phyloP scores from a whole-genome alignment of 1,140 invertebrate species.

The Armadillidium nasatum region DNA sequence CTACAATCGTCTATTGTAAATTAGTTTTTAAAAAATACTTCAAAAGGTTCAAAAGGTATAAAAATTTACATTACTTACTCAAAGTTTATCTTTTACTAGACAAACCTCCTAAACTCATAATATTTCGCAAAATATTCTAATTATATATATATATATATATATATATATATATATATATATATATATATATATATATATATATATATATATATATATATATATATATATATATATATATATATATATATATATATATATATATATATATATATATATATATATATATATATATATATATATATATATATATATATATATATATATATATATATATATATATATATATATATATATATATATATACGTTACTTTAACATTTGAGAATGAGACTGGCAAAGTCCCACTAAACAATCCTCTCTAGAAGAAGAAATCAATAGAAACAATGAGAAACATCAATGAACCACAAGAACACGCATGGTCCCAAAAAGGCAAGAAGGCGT shows the following conservation, averaged over 20 bases:
- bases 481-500: too few species aligned
- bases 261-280: not conserved
- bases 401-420: too few species aligned
- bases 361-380: not conserved
- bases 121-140: not conserved
- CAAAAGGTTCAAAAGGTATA: not conserved
- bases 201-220: not conserved
- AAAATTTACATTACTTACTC: too few species aligned
- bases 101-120: too few species aligned
- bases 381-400: too few species aligned
- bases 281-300: not conserved
- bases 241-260: not conserved
- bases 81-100: too few species aligned
- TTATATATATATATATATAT: slow-evolving; percentile 2
- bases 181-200: not conserved
- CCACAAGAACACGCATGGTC: too few species aligned
- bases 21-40: too few species aligned
- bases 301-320: slow-evolving; percentile 6
- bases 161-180: not conserved
- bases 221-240: not conserved
- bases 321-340: not conserved
- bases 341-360: not conserved
- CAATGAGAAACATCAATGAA: too few species aligned
- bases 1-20: too few species aligned
- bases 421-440: too few species aligned